Evolutionary conservation across 2,113 vertebrate genomes (phyloP).

Genomic region (Dasypus novemcinctus): DNA sequence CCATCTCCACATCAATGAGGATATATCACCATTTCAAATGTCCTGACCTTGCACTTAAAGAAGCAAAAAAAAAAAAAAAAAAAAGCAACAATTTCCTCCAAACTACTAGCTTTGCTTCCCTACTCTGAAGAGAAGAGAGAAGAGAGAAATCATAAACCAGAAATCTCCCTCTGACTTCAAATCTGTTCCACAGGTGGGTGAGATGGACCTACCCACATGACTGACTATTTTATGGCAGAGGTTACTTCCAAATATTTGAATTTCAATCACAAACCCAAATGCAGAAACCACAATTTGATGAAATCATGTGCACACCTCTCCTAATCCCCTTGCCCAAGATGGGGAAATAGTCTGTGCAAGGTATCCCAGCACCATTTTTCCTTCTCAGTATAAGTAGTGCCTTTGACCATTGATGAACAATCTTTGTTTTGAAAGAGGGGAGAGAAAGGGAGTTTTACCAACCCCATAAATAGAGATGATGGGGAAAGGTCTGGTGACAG

Average conservation of each 20-base stretch:
- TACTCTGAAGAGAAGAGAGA: background rate
- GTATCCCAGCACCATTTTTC: background rate
- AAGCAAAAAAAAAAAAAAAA: background rate
- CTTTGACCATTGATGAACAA: background rate
- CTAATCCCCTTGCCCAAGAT: background rate
- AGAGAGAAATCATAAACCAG: background rate
- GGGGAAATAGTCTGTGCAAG: background rate
- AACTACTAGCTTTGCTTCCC: background rate
- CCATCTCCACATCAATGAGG: no score
- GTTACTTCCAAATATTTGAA: slow-evolving; percentile 15
- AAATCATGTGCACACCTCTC: background rate
- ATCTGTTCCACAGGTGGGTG: background rate
- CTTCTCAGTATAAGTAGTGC: background rate
- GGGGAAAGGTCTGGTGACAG: background rate
- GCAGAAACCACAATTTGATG: slow-evolving; percentile 50
- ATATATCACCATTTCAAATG: background rate
- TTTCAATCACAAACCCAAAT: slow-evolving; percentile 45
- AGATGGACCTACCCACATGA: background rate
- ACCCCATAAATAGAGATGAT: background rate
- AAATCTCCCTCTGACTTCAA: background rate
- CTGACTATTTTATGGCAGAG: background rate
- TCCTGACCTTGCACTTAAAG: background rate
- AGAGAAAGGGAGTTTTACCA: background rate
- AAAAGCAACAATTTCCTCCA: background rate
- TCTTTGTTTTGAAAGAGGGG: slow-evolving; percentile 13